phyloP scores from a whole-genome alignment of 2,888 invertebrate species.

The Drosophila meridionalis region DNA sequence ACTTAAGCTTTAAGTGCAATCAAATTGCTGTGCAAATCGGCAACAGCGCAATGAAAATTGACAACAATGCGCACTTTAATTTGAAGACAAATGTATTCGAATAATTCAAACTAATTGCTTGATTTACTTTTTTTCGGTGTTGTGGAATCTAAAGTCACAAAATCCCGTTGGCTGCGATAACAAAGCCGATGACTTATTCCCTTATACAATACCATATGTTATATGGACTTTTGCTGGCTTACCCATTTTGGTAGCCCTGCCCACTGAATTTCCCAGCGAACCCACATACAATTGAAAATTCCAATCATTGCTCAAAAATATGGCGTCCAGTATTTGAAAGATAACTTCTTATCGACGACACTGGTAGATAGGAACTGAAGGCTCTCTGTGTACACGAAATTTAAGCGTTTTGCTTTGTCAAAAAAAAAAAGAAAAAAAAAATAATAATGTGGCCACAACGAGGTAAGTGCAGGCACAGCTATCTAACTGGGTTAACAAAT shows the following conservation, averaged over 20 bases:
- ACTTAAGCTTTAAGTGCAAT: conserved; percentile 1
- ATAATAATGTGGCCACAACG: not conserved
- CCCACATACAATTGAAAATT: not conserved
- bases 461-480: conserved; percentile 5
- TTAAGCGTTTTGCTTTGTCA: conserved; percentile 4
- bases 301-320: not conserved
- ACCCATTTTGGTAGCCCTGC: too few species aligned
- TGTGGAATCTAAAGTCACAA: not conserved
- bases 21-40: conserved; percentile 2
- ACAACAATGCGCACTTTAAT: not conserved
- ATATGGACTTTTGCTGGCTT: not conserved
- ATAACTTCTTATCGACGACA: conserved; percentile 30
- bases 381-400: not conserved
- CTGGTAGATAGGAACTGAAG: conserved; percentile 21
- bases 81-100: not conserved
- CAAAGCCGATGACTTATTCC: conserved; percentile 14
- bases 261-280: not conserved
- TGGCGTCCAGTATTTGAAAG: conserved; percentile 11
- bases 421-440: too few species aligned
- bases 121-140: not conserved
- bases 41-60: conserved; percentile 10
- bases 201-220: conserved; percentile 1
- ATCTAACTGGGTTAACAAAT: conserved; percentile 44
- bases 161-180: conserved; percentile 24
- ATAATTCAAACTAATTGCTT: not conserved